phyloP scores from a whole-genome alignment of 2,888 invertebrate species.

The Metopia argyrocephala region DNA sequence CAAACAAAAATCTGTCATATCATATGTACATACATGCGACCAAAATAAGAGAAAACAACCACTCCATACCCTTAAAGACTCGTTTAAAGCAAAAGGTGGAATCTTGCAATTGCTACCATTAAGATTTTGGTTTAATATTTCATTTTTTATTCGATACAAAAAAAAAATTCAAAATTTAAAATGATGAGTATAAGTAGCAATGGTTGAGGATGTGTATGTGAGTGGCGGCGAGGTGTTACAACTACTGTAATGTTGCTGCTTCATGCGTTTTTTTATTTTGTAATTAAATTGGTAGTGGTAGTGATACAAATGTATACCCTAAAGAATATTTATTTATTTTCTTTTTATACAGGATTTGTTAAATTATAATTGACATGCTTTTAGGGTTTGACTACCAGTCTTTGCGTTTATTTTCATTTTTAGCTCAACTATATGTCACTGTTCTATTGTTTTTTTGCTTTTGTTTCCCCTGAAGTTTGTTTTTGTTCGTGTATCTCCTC shows the following conservation, averaged over 20 bases:
- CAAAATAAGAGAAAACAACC: slow-evolving; percentile 18
- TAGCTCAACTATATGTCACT: slow-evolving; percentile 30
- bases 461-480: slow-evolving; percentile 5
- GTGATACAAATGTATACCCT: background rate
- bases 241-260: background rate
- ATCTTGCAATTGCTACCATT: background rate
- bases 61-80: background rate
- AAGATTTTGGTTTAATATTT: background rate
- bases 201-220: background rate
- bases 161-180: background rate
- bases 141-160: background rate
- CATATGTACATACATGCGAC: slow-evolving; percentile 11
- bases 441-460: slow-evolving; percentile 8
- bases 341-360: slow-evolving; percentile 49
- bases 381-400: slow-evolving; percentile 56
- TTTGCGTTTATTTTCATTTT: slow-evolving; percentile 5
- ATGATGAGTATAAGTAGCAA: background rate
- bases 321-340: slow-evolving; percentile 20
- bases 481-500: background rate
- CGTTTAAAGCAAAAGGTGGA: background rate
- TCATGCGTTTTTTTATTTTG: background rate
- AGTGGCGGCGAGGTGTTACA: background rate
- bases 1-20: slow-evolving; percentile 35
- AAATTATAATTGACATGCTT: slow-evolving; percentile 67
- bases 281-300: too few species aligned